Conservation (phyloP, 2,113 vertebrate species). For the Aegotheles bennettii region DNA sequence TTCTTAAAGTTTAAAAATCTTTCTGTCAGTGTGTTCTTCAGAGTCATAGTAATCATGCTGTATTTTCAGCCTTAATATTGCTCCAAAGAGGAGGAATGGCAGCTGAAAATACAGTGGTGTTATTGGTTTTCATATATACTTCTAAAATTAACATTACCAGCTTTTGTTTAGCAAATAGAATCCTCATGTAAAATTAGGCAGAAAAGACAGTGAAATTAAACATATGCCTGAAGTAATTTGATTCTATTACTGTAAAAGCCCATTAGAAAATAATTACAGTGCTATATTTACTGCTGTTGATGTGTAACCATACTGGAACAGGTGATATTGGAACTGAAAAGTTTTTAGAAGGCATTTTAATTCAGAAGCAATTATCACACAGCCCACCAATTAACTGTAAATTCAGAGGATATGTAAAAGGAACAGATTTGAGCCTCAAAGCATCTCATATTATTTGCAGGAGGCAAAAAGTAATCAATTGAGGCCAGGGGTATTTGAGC, state of each 20-base stretch:
- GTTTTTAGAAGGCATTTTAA: not conserved
- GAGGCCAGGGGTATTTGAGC: not conserved
- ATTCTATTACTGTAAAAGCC: not conserved
- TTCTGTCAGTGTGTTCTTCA: not conserved
- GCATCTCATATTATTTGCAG: not conserved
- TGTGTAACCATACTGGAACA: not conserved
- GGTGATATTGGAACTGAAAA: not conserved
- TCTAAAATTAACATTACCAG: not conserved
- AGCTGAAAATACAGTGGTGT: not conserved
- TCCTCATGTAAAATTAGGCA: not conserved
- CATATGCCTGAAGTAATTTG: not conserved
- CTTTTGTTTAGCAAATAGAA: conserved; percentile 12
- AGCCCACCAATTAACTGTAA: not conserved
- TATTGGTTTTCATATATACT: not conserved
- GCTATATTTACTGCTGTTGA: not conserved
- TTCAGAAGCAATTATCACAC: not conserved
- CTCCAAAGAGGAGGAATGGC: not conserved
- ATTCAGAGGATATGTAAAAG: not conserved
- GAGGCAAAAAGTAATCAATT: not conserved
- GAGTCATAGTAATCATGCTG: not conserved
- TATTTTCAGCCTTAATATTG: not conserved
- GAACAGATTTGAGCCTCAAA: not conserved
- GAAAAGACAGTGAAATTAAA: not conserved
- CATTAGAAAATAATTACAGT: not conserved
- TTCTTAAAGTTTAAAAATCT: not conserved